These are phyloP conservation scores for Thunnus maccoyii DNA, from an alignment of 2,113 vertebrate genomes.

Conservation along the genomic window DNA sequence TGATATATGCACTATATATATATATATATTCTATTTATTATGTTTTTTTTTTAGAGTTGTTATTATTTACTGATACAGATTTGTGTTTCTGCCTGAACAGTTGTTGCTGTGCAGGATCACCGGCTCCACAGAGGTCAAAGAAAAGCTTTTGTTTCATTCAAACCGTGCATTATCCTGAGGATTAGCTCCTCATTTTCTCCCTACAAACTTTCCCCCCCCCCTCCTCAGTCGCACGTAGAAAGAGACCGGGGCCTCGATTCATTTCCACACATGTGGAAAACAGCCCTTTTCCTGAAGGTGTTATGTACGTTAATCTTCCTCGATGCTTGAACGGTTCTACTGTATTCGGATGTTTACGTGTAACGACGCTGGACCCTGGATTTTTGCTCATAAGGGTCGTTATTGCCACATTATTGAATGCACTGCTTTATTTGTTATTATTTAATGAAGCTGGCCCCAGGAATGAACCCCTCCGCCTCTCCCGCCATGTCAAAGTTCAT, in stretches of 20 bases:
- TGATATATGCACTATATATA: not conserved
- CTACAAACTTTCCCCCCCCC: not conserved
- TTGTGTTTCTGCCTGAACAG: not conserved
- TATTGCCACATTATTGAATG: slow-evolving; percentile 36
- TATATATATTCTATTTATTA: slow-evolving; percentile 6
- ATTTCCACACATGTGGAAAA: not conserved
- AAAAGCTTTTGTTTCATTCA: slow-evolving; percentile 52
- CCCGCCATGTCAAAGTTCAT: not conserved
- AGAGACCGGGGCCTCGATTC: not conserved
- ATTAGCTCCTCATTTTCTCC: slow-evolving; percentile 51
- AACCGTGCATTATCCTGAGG: slow-evolving; percentile 35
- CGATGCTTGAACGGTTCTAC: not conserved
- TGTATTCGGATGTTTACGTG: slow-evolving; percentile 41
- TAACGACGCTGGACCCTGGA: not conserved
- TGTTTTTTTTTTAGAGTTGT: not conserved
- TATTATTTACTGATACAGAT: slow-evolving; percentile 13
- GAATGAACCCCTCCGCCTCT: slow-evolving; percentile 65
- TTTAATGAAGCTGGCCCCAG: slow-evolving; percentile 18
- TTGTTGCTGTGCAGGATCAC: slow-evolving; percentile 38
- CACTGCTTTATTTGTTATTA: slow-evolving; percentile 1
- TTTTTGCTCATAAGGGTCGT: not conserved
- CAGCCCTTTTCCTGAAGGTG: not conserved
- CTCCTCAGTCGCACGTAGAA: not conserved
- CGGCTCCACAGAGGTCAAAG: slow-evolving; percentile 48
- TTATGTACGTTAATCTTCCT: not conserved